A percentile compares a stretch with the other conserved stretches of the same genome.
These are phyloP conservation scores for Lepisosteus oculatus DNA, from an alignment of 2,113 vertebrate genomes.

Conservation along the genomic window DNA sequence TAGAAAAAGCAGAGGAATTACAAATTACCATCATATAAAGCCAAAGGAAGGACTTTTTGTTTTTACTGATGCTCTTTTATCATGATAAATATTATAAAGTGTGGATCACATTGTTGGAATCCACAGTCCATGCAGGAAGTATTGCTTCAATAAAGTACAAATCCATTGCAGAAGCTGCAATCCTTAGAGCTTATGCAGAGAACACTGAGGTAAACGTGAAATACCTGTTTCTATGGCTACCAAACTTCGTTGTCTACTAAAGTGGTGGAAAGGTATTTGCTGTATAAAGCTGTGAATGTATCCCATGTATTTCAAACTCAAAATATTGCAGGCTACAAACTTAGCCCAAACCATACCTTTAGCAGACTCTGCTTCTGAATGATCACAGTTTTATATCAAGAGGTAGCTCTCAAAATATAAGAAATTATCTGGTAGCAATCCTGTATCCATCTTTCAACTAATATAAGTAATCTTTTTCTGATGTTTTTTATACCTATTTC, in stretches of 20 bases:
- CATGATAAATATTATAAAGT: conserved; percentile 7
- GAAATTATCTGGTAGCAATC: too few species aligned
- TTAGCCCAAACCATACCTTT: too few species aligned
- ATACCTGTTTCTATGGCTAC: conserved; percentile 56
- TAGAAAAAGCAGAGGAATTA: too few species aligned
- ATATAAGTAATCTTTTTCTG: too few species aligned
- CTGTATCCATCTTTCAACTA: too few species aligned
- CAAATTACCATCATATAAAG: neutral
- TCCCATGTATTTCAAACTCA: neutral
- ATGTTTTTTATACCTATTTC: too few species aligned
- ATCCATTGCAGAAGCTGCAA: conserved; percentile 25
- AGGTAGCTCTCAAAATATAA: too few species aligned
- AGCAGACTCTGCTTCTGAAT: neutral
- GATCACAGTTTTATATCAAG: neutral
- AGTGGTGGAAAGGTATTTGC: conserved; percentile 33
- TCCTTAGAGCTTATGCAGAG: conserved; percentile 36
- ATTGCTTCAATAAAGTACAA: conserved; percentile 28
- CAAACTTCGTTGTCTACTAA: conserved; percentile 33
- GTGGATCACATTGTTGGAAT: conserved; percentile 8
- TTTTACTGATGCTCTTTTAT: conserved; percentile 2
- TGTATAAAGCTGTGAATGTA: conserved; percentile 17
- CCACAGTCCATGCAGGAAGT: conserved; percentile 18
- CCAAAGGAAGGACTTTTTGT: neutral
- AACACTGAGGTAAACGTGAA: conserved; percentile 35
- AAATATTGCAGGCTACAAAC: neutral